Evolutionary conservation across 2,888 invertebrate genomes (phyloP).

Genomic region (Parnassius smintheus): DNA sequence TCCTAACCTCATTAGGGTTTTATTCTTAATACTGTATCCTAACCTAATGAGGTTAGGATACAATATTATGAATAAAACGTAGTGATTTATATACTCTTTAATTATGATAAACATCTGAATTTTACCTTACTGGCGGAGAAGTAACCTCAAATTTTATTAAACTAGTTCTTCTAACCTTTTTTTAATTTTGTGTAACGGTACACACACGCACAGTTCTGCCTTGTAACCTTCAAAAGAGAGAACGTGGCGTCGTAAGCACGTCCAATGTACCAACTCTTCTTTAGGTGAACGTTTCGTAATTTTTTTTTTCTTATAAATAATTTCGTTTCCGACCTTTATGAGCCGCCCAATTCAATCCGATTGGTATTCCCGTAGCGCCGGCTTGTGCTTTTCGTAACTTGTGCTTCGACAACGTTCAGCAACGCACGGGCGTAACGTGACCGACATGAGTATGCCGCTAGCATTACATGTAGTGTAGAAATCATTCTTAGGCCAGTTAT

Average conservation of each 20-base stretch:
- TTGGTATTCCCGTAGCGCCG: conserved; percentile 74
- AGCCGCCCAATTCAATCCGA: conserved; percentile 73
- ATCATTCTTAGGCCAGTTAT: conserved; percentile 44
- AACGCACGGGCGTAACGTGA: conserved; percentile 50
- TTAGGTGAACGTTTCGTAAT: conserved; percentile 73
- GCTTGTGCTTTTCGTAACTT: conserved; percentile 72
- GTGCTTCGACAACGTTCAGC: conserved; percentile 50
- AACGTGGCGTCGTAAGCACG: conserved; percentile 73
- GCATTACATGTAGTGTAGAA: conserved; percentile 43
- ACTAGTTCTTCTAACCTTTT: conserved; percentile 58
- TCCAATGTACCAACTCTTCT: conserved; percentile 76
- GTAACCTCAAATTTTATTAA: conserved; percentile 43
- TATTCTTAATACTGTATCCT: no score
- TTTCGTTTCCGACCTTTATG: conserved; percentile 78
- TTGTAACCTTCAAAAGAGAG: conserved; percentile 77
- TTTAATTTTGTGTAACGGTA: conserved; percentile 70
- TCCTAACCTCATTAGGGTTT: no score
- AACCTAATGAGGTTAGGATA: no score
- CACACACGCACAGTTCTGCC: conserved; percentile 61
- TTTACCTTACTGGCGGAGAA: conserved; percentile 3
- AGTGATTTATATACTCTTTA: no score
- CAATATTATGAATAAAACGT: no score
- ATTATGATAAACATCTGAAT: no score
- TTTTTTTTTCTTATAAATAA: conserved; percentile 73
- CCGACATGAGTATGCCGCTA: conserved; percentile 46